Percentiles rank a stretch among this genome's conserved stretches.
phyloP scores from a whole-genome alignment of 2,888 invertebrate genomes.

The Xestia rhomboidea region DNA sequence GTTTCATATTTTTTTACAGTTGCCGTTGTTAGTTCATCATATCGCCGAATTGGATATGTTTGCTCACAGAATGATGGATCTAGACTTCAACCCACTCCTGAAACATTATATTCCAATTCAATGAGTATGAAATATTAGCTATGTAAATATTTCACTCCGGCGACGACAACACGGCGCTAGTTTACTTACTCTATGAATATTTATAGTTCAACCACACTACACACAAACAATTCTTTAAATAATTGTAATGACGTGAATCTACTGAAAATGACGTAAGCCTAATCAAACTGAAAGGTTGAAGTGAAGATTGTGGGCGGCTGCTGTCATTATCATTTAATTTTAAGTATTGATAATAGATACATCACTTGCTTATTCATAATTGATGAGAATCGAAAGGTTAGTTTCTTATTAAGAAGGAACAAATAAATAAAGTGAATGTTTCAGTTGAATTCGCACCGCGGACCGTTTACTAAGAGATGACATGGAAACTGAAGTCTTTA shows the following conservation, averaged over 20 bases:
- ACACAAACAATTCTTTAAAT: conserved; percentile 51
- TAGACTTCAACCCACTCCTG: background rate
- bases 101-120: conserved; percentile 12
- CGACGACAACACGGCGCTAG: background rate
- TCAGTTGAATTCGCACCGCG: background rate
- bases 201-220: conserved; percentile 61
- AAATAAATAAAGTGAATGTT: background rate
- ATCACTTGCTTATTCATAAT: conserved; percentile 4
- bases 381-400: background rate
- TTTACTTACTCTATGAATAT: conserved; percentile 70
- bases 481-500: background rate
- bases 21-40: background rate
- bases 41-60: background rate
- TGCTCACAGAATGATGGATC: background rate
- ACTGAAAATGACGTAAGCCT: conserved; percentile 11
- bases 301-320: conserved; percentile 8
- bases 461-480: background rate
- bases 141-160: background rate
- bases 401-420: background rate
- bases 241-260: conserved; percentile 44
- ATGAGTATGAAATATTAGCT: background rate
- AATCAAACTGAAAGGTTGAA: conserved; percentile 10
- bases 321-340: background rate
- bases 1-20: background rate
- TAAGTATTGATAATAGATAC: background rate